Conservation (phyloP, 2,888 invertebrate species). For the Papilio elwesi region DNA sequence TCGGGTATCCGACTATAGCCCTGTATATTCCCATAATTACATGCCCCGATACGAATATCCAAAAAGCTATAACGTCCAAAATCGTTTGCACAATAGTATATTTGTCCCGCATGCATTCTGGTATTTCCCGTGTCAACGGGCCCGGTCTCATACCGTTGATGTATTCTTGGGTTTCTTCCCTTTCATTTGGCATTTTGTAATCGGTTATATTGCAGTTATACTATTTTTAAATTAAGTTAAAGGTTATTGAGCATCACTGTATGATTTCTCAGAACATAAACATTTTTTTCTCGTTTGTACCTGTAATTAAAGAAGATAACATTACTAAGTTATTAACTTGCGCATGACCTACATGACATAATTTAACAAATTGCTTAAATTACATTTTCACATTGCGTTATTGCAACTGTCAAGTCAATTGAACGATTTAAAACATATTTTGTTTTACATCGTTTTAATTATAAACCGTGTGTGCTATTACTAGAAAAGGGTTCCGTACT, state of each 20-base stretch:
- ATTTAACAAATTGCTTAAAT: conserved; percentile 10
- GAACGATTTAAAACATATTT: neutral
- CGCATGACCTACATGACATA: conserved; percentile 19
- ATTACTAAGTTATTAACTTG: conserved; percentile 15
- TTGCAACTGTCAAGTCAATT: conserved; percentile 17
- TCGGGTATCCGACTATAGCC: conserved; percentile 85
- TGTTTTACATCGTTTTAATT: too few species aligned
- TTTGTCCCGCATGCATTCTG: conserved; percentile 78
- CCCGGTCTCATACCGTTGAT: conserved; percentile 74
- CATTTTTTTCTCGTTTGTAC: conserved; percentile 27
- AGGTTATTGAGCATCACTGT: conserved; percentile 39
- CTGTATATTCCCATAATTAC: conserved; percentile 84
- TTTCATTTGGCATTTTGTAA: conserved; percentile 62
- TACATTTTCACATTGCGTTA: conserved; percentile 5
- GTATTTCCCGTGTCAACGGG: conserved; percentile 76
- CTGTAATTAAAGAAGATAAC: conserved; percentile 35
- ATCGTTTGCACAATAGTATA: conserved; percentile 81
- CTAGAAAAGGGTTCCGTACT: neutral
- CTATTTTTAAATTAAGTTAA: conserved; percentile 31
- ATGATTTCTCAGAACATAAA: conserved; percentile 13
- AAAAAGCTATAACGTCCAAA: conserved; percentile 83
- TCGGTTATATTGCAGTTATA: conserved; percentile 35
- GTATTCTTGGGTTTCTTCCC: conserved; percentile 74
- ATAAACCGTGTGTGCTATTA: neutral
- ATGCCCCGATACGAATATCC: conserved; percentile 75